Evolutionary conservation across 2,113 vertebrate species (phyloP), one percentile per base, ranked within the genome.

Genomic region (Alaudala cheleensis): DNA sequence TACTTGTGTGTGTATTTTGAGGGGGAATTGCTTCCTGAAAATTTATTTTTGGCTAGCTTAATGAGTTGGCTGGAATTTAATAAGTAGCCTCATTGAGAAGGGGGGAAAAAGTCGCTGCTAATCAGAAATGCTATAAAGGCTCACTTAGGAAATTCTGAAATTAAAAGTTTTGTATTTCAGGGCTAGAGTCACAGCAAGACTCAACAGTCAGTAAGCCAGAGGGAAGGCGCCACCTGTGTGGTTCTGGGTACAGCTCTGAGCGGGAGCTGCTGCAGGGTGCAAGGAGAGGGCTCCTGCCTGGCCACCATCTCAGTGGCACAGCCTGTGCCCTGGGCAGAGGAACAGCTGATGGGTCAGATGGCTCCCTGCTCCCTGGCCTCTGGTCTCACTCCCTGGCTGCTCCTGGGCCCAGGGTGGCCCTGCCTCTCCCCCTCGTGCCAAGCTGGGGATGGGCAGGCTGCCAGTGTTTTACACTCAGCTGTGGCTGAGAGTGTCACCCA

Each of bases 181-280:
- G 29, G 29, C 18, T 42, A 18, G 67, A 56, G 54, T 80, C 8
- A 25, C 26, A 29, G 40, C 25, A 72, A 51, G 45, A 29, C 8
- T 49, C n/a, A 42, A 3, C 0, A 14, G 42, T 61, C n/a, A 25
- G 4, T 29, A 65, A 69, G 33, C 13, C 20, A 6, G 0, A 1
- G 45, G 64, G 26, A 39, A 25, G 22, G n/a, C n/a, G n/a, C 23
- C 39, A 14, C 33, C 31, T 1, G 3, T 0, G 1, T 5, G 5
- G 23, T 25, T 37, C 0, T 3, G n/a, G 20, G 20, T 25, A 4
- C 2, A 1, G 17, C 47, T 61, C 37, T 28, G 62, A 39, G 37
- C 0, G 1, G 11, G n/a, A 86, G 39, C 72, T 5, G 5, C 45
- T 76, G 56, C 0, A 0, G 42, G 18, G 24, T 21, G 66, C 2